Evolutionary conservation across 2,888 invertebrate genomes (phyloP).

Genomic region (Cryptophagus acutangulus): DNA sequence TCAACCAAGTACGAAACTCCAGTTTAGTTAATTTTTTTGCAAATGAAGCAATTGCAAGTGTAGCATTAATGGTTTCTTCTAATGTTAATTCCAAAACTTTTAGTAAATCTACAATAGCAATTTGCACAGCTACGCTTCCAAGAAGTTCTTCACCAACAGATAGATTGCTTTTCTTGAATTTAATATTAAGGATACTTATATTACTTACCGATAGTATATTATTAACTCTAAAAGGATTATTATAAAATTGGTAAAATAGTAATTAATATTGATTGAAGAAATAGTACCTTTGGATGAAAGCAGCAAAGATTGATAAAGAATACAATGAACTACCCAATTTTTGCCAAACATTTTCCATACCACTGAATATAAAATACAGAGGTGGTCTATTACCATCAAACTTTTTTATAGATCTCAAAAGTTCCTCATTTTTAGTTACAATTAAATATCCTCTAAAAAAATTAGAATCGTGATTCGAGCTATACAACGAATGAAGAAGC

Average conservation of each 20-base stretch:
- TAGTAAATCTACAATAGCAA: slow-evolving; percentile 47
- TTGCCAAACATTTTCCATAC: slow-evolving; percentile 87
- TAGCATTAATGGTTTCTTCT: too few species aligned
- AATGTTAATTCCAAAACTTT: slow-evolving; percentile 47
- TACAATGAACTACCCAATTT: slow-evolving; percentile 77
- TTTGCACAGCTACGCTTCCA: slow-evolving; percentile 55
- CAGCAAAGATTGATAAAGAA: slow-evolving; percentile 66
- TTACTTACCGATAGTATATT: too few species aligned
- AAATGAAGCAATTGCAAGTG: too few species aligned
- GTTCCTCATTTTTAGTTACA: slow-evolving; percentile 35
- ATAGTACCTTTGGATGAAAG: slow-evolving; percentile 64
- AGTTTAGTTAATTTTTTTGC: too few species aligned
- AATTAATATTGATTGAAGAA: too few species aligned
- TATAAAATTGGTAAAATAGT: too few species aligned
- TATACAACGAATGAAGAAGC: slow-evolving; percentile 32
- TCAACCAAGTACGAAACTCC: too few species aligned
- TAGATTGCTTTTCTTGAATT: too few species aligned
- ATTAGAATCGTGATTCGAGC: slow-evolving; percentile 16
- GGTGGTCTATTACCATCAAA: background rate
- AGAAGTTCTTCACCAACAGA: too few species aligned
- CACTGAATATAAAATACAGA: slow-evolving; percentile 46
- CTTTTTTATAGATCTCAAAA: slow-evolving; percentile 18
- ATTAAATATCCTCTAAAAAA: slow-evolving; percentile 66
- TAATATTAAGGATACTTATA: too few species aligned
- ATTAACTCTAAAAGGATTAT: too few species aligned